A percentile compares a stretch with the other conserved stretches of the same genome.
Conservation (phyloP, 1,140 invertebrate genomes). For the Papilio machaon region DNA sequence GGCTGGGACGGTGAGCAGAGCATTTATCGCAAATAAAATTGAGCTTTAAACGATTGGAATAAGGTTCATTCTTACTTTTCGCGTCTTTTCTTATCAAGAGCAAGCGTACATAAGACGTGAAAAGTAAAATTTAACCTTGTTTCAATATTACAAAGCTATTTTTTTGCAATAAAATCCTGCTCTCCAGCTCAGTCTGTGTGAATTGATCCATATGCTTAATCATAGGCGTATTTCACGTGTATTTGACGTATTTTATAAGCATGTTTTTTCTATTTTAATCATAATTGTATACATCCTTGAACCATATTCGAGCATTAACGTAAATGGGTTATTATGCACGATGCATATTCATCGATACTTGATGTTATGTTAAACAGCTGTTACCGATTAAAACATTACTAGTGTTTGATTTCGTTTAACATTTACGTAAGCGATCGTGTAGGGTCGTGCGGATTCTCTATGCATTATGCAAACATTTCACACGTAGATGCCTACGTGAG, state of each 20-base stretch:
- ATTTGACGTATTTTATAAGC: background rate
- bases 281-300: background rate
- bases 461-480: background rate
- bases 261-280: background rate
- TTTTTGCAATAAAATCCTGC: too few species aligned
- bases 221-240: too few species aligned
- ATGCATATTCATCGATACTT: conserved; percentile 2
- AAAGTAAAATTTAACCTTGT: too few species aligned
- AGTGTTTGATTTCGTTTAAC: background rate
- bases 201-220: too few species aligned
- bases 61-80: too few species aligned
- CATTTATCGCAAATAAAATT: too few species aligned
- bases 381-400: background rate
- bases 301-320: background rate
- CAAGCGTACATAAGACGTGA: too few species aligned
- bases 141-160: too few species aligned
- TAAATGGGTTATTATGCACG: background rate
- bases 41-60: too few species aligned
- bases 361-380: background rate
- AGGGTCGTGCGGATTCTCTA: background rate
- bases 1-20: too few species aligned
- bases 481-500: background rate
- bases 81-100: too few species aligned
- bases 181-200: too few species aligned
- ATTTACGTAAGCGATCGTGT: conserved; percentile 4